Conservation (phyloP, 2,113 vertebrate genomes). For the human (Homo sapiens) region GRCh38 chr11:93675501-93676000, state of each 20-base stretch:
- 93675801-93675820: constrained; percentile 29
- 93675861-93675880: background rate
- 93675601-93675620: constrained; percentile 89
- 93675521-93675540: constrained; percentile 35
- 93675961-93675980: background rate
- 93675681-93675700: background rate
- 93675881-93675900: constrained; percentile 37
- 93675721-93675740: constrained; percentile 3
- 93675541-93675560: constrained; percentile 39
- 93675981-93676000: background rate
- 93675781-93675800: background rate
- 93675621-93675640: constrained; percentile 87
- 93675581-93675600: constrained; percentile 76
- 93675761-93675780: constrained; percentile 13
- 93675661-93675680: constrained; percentile 84
- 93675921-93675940: background rate
- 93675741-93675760: background rate
- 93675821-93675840: background rate
- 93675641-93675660: constrained; percentile 85
- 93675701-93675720: background rate
- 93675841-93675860: constrained; percentile 1
- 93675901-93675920: background rate
- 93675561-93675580: constrained; percentile 84
- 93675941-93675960: background rate
- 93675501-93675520: constrained; percentile 15